Evolutionary conservation across 2,113 vertebrate genomes (phyloP).

Genomic region (Oryzias woworae): DNA sequence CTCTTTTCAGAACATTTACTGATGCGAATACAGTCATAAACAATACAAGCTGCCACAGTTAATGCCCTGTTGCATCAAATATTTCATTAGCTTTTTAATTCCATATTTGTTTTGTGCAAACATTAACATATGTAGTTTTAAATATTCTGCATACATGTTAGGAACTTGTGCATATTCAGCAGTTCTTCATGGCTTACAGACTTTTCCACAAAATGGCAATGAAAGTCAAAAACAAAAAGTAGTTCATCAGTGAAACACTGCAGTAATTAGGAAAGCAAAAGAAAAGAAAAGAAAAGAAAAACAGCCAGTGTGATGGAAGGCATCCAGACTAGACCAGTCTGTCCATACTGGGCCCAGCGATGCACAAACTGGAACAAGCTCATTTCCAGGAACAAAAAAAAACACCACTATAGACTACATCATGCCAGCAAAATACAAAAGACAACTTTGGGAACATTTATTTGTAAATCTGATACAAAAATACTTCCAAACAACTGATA

Average conservation of each 20-base stretch:
- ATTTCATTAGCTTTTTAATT: slow-evolving; percentile 54
- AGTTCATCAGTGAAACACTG: neutral
- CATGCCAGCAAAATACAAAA: neutral
- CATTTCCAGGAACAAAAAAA: too few species aligned
- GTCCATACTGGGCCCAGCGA: too few species aligned
- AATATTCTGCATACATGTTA: slow-evolving; percentile 30
- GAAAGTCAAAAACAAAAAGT: slow-evolving; percentile 3
- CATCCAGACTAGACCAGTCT: too few species aligned
- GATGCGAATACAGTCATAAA: slow-evolving; percentile 7
- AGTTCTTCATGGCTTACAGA: neutral
- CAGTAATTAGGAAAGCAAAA: too few species aligned
- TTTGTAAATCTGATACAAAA: neutral
- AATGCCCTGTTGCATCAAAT: slow-evolving; percentile 53
- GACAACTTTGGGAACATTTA: neutral
- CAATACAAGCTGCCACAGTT: slow-evolving; percentile 55
- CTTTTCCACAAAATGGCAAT: neutral
- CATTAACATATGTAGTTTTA: slow-evolving; percentile 25
- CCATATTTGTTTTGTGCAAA: slow-evolving; percentile 51
- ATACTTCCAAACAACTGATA: neutral
- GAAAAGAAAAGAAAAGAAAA: too few species aligned
- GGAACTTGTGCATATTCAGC: slow-evolving; percentile 16
- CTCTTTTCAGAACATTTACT: slow-evolving; percentile 4
- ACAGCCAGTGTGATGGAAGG: too few species aligned
- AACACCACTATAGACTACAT: too few species aligned
- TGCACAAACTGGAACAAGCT: too few species aligned